Conservation (phyloP, 2,888 invertebrate species). For the Caenorhabditis becei region DNA sequence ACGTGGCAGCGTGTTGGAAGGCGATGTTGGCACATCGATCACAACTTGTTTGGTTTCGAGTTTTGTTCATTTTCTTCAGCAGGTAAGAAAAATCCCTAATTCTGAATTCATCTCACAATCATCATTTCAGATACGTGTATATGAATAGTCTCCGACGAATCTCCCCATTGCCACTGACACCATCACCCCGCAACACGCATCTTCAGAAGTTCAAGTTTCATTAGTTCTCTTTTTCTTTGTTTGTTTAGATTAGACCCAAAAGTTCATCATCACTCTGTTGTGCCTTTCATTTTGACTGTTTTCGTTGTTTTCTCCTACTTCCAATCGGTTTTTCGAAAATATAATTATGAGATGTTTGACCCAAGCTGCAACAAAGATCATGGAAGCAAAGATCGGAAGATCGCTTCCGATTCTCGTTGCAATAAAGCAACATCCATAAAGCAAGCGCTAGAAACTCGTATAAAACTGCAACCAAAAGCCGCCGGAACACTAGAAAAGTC, state of each 20-base stretch:
- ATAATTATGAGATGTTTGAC: neutral
- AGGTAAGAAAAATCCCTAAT: slow-evolving; percentile 60
- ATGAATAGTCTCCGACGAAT: slow-evolving; percentile 71
- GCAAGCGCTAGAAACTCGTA: no score
- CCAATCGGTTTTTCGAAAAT: neutral
- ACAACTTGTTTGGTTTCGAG: slow-evolving; percentile 96
- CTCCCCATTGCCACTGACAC: slow-evolving; percentile 62
- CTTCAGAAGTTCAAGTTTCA: slow-evolving; percentile 51
- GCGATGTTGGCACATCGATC: slow-evolving; percentile 85
- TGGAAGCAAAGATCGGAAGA: neutral
- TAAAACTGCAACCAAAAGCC: no score
- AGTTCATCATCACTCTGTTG: slow-evolving; percentile 39
- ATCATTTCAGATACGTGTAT: slow-evolving; percentile 67
- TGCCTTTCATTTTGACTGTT: slow-evolving; percentile 37
- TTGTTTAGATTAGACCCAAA: slow-evolving; percentile 8
- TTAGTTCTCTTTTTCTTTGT: slow-evolving; percentile 5
- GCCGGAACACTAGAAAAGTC: no score
- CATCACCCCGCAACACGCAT: slow-evolving; percentile 42
- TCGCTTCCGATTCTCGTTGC: no score
- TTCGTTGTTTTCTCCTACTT: slow-evolving; percentile 1
- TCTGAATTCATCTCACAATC: neutral
- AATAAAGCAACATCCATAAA: no score
- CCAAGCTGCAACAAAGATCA: no score
- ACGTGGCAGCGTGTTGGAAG: slow-evolving; percentile 67
- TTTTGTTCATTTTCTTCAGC: slow-evolving; percentile 87